Conservation (phyloP, 2,888 invertebrate species). For the Protula sp. region DNA sequence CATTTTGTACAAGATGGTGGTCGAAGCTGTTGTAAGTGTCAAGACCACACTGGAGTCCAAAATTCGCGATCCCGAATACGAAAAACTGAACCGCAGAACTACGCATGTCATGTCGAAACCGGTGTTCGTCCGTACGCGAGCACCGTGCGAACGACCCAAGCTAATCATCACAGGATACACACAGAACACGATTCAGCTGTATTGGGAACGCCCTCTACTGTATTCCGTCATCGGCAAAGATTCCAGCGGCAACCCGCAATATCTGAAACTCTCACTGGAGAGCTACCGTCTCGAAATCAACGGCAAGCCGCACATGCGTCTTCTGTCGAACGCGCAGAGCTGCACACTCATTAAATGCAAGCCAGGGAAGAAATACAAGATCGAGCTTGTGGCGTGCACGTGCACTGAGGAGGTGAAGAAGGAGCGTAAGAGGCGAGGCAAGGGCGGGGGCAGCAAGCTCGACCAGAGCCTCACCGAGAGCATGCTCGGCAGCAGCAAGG, state of each 20-base stretch:
- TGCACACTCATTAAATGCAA: constrained; percentile 52
- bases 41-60: constrained; percentile 45
- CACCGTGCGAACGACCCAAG: constrained; percentile 48
- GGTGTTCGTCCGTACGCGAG: constrained; percentile 45
- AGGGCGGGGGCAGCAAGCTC: neutral
- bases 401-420: constrained; percentile 47
- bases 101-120: constrained; percentile 49
- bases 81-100: constrained; percentile 42
- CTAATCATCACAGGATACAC: constrained; percentile 44
- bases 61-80: constrained; percentile 33
- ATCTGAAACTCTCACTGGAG: constrained; percentile 45
- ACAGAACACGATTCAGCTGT: constrained; percentile 42
- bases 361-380: constrained; percentile 47
- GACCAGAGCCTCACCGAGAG: neutral
- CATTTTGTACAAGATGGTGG: constrained; percentile 46
- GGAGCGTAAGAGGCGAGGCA: constrained; percentile 27
- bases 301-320: constrained; percentile 47
- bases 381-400: constrained; percentile 50
- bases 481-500: neutral
- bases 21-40: constrained; percentile 52
- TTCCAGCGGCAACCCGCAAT: constrained; percentile 41
- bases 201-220: constrained; percentile 52
- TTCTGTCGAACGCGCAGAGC: constrained; percentile 46
- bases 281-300: constrained; percentile 38
- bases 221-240: constrained; percentile 41